Evolutionary conservation across 2,113 vertebrate species (phyloP), one percentile per base, ranked within the genome.

Genomic region (Cavia porcellus): DNA sequence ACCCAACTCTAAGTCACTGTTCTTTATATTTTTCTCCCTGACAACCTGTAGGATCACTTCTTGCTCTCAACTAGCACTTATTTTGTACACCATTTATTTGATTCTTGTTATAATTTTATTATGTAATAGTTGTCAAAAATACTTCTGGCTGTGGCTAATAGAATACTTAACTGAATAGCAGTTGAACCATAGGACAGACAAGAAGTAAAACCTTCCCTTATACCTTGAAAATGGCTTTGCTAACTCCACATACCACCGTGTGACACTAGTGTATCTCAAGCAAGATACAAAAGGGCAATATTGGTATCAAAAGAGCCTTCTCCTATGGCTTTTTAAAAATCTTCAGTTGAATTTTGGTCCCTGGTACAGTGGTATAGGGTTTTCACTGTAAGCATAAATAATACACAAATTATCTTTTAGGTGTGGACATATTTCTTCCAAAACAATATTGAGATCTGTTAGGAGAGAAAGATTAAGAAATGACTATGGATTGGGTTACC

Each of bases 71-170:
- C 12, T 52, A 80, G 55, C 52, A 74, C 11, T 84, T 93, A 59
- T 88, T 84, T 97, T 59, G 22, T 72, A 90, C 8, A 52, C 6
- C 25, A 52, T 86, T 96, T 19, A 35, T 79, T 84, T 87, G 38
- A 74, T 10, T 47, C 45, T 75, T 92, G 70, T 84, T 30, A 72
- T 74, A 74, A 88, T 52, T 79, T 62, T 93, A 77, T 87, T 95
- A 83, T 95, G 7, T n/a, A 66, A 17, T 74, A 91, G 72, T 68
- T 90, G 52, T 87, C 91, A 88, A 91, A 93, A 89, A 88, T 85
- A 24, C 30, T 92, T 89, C 86, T 86, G 38, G 32, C 55, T 95
- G 45, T 22, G 95, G 83, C 83, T 62, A 87, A 45, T 42, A 84
- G 30, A 84, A 57, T 70, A 74, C 17, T 7, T 86, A 64, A 75